These are phyloP conservation scores for Girardinichthys multiradiatus DNA, from an alignment of 2,113 vertebrate genomes.

Conservation along the genomic window DNA sequence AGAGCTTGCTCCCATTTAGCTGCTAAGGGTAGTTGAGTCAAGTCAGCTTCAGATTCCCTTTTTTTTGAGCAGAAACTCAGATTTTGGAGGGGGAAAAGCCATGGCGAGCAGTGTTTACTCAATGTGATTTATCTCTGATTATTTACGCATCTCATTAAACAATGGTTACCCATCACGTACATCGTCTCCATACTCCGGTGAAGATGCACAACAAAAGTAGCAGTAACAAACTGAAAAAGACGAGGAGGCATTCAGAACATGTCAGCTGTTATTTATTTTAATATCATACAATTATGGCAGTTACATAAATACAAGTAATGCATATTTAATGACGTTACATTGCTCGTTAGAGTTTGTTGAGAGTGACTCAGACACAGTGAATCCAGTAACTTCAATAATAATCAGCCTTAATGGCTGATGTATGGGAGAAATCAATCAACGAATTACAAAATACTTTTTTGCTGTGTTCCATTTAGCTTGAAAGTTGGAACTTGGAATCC, in stretches of 20 bases:
- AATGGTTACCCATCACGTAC: constrained; percentile 31
- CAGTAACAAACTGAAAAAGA: constrained; percentile 23
- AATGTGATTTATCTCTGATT: constrained; percentile 47
- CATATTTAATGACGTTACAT: not conserved
- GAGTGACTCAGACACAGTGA: constrained; percentile 2
- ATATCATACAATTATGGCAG: constrained; percentile 16
- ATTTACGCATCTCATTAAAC: constrained; percentile 58
- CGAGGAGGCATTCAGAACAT: constrained; percentile 11
- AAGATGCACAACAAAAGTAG: constrained; percentile 28
- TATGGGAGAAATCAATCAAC: not conserved
- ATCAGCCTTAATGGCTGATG: not conserved
- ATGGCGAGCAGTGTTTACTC: constrained; percentile 50
- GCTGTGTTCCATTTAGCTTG: not conserved
- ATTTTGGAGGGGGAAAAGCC: constrained; percentile 17
- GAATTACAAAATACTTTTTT: not conserved
- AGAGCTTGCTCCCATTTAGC: constrained; percentile 36
- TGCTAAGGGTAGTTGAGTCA: constrained; percentile 19
- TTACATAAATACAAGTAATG: constrained; percentile 11
- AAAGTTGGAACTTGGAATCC: not conserved
- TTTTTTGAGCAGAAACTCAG: constrained; percentile 15
- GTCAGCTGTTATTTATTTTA: constrained; percentile 45
- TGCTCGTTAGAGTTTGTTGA: not conserved
- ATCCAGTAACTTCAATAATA: constrained; percentile 7
- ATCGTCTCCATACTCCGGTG: constrained; percentile 10
- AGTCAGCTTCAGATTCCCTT: constrained; percentile 10